These are phyloP conservation scores for Protula sp. DNA, from an alignment of 2,888 invertebrate species.

Conservation along the genomic window DNA sequence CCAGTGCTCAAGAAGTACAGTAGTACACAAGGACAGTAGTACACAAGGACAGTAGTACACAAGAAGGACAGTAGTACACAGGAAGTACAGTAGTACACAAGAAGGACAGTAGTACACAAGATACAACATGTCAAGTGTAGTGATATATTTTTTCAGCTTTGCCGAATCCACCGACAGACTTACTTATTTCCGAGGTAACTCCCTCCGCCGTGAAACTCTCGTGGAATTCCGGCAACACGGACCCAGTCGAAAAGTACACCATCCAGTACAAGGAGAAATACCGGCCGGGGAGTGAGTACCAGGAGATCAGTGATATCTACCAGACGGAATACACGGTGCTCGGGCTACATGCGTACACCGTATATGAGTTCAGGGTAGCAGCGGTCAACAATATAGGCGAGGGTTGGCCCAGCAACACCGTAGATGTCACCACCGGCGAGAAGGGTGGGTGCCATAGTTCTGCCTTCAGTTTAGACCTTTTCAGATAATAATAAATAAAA, in stretches of 20 bases:
- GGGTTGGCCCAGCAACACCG: constrained; percentile 81
- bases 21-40: too few relatives aligned
- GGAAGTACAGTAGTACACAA: too few relatives aligned
- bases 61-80: too few relatives aligned
- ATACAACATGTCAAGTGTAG: too few relatives aligned
- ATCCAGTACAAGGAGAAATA: constrained; percentile 96
- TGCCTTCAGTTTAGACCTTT: background rate
- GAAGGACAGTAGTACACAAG: too few relatives aligned
- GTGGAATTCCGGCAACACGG: constrained; percentile 66
- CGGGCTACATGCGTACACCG: constrained; percentile 81
- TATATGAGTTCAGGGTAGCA: constrained; percentile 92
- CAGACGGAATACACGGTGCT: constrained; percentile 83
- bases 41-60: too few relatives aligned
- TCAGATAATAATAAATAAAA: background rate
- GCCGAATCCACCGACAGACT: constrained; percentile 83
- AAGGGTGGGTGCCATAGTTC: constrained; percentile 66
- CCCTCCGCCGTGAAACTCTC: constrained; percentile 86
- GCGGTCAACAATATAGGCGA: constrained; percentile 92
- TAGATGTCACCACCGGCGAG: constrained; percentile 91
- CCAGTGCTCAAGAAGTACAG: too few relatives aligned
- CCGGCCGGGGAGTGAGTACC: constrained; percentile 57
- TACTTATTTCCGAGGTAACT: constrained; percentile 86
- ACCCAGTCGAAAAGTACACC: constrained; percentile 84
- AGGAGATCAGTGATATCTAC: constrained; percentile 87
- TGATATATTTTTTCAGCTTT: constrained; percentile 72